Evolutionary conservation across 1,140 invertebrate species (phyloP).

Genomic region (Druon quercuslanigerum): DNA sequence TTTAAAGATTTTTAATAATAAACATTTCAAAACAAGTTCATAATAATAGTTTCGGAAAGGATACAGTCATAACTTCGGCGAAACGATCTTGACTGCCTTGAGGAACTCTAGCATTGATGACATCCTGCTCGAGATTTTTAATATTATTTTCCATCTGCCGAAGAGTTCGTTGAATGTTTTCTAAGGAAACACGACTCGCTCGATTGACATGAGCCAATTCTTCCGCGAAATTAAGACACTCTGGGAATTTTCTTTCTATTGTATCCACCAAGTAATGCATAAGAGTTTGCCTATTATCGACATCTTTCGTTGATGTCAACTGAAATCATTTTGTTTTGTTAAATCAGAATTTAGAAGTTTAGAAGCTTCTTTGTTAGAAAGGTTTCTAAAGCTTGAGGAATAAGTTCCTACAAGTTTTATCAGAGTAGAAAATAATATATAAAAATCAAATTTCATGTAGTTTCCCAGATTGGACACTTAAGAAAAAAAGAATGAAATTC

Average conservation of each 20-base stretch:
- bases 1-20: slow-evolving; percentile 32
- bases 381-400: too few species aligned
- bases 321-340: slow-evolving; percentile 71
- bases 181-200: slow-evolving; percentile 89
- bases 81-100: slow-evolving; percentile 90
- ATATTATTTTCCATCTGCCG: slow-evolving; percentile 91
- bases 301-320: slow-evolving; percentile 95
- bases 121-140: slow-evolving; percentile 90
- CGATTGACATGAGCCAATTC: slow-evolving; percentile 91
- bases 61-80: slow-evolving; percentile 88
- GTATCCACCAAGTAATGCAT: slow-evolving; percentile 94
- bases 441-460: too few species aligned
- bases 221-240: slow-evolving; percentile 88
- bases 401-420: too few species aligned
- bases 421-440: too few species aligned
- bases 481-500: slow-evolving; percentile 27
- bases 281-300: slow-evolving; percentile 94
- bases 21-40: slow-evolving; percentile 37
- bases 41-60: slow-evolving; percentile 64
- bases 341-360: background rate
- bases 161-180: slow-evolving; percentile 89
- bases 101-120: slow-evolving; percentile 86
- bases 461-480: too few species aligned
- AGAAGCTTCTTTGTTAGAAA: too few species aligned
- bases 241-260: slow-evolving; percentile 91